Evolutionary conservation across 2,888 invertebrate species (phyloP), one percentile per base, ranked within the genome.

Genomic region (Corbicula japonica): DNA sequence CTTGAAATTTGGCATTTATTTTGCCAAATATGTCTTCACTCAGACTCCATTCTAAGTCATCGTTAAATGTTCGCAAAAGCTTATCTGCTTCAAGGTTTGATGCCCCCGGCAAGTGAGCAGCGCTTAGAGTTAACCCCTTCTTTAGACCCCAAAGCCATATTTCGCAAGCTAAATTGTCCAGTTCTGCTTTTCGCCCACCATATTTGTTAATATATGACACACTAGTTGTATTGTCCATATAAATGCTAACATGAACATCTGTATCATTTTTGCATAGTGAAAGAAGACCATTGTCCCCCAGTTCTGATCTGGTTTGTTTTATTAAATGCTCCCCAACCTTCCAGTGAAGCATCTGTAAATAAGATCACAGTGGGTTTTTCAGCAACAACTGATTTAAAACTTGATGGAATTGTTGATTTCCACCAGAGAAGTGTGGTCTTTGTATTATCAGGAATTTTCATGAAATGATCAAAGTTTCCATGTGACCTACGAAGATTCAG

Each of bases 31-130:
- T 35, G 23, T 61, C 34, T 28, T 28, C 4, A 18, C 54, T 21
- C 23, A 82, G 15, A 12, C 68, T 28, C 81, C 81, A 75, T 63
- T 82, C 77, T 23, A 73, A 35, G 44, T 79, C 82, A 46, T 72
- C 70, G 66, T 76, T 82, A 15, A 76, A 35, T 44, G 50, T 48
- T 23, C 78, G 48, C 0, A 76, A 79, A 10, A 72, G 28, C 15
- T 58, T 30, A 41, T 79, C 82, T 4, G 76, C 80, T 28, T 76
- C 58, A 2, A 26, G 12, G 46, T 79, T 83, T 5, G 26, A 2
- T 12, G n/a, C 38, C n/a, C 76, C 83, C 2, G 79, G 73, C 2
- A 83, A 12, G 75, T 74, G 76, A 1, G 61, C 60, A 10, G 74
- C 83, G 32, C 56, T 71, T 18, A 83, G 8, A 23, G 50, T 50